Percentiles rank a stretch among this genome's conserved stretches.
These are phyloP conservation scores for Sympetrum striolatum DNA, from an alignment of 2,888 invertebrate species.

Conservation along the genomic window DNA sequence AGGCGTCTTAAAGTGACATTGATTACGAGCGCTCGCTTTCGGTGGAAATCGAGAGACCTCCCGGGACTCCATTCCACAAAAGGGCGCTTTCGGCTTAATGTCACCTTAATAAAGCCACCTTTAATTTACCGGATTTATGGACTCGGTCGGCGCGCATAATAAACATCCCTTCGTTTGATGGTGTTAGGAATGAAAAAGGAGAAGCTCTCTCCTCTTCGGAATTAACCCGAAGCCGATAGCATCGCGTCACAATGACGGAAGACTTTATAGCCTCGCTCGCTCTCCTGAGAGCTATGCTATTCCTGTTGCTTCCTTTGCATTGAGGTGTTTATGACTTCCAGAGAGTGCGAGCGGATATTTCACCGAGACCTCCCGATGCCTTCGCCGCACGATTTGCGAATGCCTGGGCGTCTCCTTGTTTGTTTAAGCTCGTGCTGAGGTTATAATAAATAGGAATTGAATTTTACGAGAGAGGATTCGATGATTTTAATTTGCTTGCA, in stretches of 20 bases:
- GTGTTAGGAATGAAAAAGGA: neutral
- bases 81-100: neutral
- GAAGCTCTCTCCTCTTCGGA: neutral
- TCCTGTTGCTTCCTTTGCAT: neutral
- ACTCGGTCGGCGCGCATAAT: neutral
- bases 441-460: too few species aligned
- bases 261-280: neutral
- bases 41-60: neutral
- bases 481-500: too few species aligned
- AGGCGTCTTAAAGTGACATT: neutral
- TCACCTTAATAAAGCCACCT: neutral
- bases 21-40: neutral
- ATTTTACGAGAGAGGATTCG: too few species aligned
- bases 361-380: neutral
- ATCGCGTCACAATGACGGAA: neutral
- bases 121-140: neutral
- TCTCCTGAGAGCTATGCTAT: neutral
- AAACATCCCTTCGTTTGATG: neutral
- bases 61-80: neutral
- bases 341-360: neutral
- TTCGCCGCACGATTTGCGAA: neutral
- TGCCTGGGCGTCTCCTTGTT: neutral
- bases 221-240: neutral
- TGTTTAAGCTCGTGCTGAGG: too few species aligned
- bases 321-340: neutral